Evolutionary conservation across 2,113 vertebrate species (phyloP).

Genomic region (Pteronura brasiliensis): DNA sequence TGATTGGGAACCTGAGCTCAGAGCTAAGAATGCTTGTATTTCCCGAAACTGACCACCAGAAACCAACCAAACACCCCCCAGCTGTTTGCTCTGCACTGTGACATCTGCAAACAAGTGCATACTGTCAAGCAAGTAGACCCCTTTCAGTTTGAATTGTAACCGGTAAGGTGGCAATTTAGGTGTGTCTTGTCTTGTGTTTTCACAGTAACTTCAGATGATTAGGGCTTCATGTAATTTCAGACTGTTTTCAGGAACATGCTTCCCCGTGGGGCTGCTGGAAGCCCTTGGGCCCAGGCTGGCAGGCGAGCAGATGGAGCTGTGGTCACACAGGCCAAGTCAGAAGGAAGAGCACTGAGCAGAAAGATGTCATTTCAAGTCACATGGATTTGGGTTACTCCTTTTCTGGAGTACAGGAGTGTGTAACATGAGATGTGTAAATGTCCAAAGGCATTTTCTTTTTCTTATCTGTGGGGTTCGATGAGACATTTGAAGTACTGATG

Average conservation of each 20-base stretch:
- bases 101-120: slow-evolving; percentile 12
- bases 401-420: neutral
- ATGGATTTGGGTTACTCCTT: slow-evolving; percentile 5
- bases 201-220: neutral
- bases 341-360: neutral
- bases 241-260: neutral
- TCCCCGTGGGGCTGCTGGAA: neutral
- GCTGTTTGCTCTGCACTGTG: neutral
- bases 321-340: neutral
- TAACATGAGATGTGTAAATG: neutral
- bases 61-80: neutral
- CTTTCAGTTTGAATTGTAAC: slow-evolving; percentile 3
- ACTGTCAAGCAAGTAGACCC: neutral
- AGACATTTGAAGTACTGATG: neutral
- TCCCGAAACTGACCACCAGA: slow-evolving; percentile 53
- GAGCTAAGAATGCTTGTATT: neutral
- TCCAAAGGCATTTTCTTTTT: neutral
- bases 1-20: slow-evolving; percentile 22
- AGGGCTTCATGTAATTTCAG: neutral
- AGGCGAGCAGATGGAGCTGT: neutral
- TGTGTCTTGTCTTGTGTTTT: slow-evolving; percentile 37
- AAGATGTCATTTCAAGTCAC: slow-evolving; percentile 8
- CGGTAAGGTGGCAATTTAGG: neutral
- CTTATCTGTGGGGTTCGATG: slow-evolving; percentile 26
- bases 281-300: neutral